Evolutionary conservation across 2,888 invertebrate genomes (phyloP).

Genomic region (Dione vanillae): DNA sequence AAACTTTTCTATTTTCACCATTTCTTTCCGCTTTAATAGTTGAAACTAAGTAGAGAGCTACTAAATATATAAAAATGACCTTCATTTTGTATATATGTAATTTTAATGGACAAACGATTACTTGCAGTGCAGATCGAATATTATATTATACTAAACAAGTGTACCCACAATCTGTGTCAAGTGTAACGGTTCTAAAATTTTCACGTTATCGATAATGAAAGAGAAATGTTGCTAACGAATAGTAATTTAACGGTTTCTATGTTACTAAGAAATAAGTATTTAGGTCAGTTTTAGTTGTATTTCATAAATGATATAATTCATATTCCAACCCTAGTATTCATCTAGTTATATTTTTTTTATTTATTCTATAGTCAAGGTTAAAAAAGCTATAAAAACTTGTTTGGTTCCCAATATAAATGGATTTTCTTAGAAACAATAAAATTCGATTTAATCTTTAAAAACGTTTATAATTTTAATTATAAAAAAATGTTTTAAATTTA

Average conservation of each 20-base stretch:
- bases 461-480: no score
- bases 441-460: no score
- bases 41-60: constrained; percentile 9
- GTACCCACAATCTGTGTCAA: constrained; percentile 38
- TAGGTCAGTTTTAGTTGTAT: background rate
- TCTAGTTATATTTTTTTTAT: no score
- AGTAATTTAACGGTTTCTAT: constrained; percentile 31
- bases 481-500: no score
- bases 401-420: no score
- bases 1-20: constrained; percentile 58
- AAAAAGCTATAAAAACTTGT: no score
- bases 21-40: constrained; percentile 51
- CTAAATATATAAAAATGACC: background rate
- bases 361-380: no score
- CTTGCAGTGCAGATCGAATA: background rate
- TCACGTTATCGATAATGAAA: constrained; percentile 42
- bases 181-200: constrained; percentile 45
- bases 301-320: no score
- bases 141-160: constrained; percentile 30
- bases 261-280: constrained; percentile 16
- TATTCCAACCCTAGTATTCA: no score
- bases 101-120: background rate
- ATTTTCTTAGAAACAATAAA: no score
- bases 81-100: constrained; percentile 3
- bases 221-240: constrained; percentile 40